Evolutionary conservation across 2,797 vertebrate genomes (phyloP).

Genomic region (Lepidocolaptes lacrymiger): DNA sequence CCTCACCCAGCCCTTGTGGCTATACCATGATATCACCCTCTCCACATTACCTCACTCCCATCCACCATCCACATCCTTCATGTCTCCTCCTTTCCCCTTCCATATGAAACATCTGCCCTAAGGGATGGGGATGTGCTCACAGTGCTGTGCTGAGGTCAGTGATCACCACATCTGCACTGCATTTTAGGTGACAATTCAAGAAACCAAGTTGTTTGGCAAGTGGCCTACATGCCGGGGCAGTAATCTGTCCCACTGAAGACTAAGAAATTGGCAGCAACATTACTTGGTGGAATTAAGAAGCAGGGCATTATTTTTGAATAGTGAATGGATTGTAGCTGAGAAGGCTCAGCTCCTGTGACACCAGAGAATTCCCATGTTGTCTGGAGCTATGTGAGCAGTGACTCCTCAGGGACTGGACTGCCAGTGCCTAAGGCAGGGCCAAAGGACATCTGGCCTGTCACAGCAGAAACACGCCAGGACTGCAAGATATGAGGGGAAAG

Average conservation of each 20-base stretch:
- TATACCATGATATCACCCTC: slow-evolving; percentile 46
- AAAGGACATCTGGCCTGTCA: neutral
- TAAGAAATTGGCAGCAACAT: neutral
- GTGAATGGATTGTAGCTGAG: neutral
- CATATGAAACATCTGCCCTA: neutral
- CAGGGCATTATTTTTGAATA: neutral
- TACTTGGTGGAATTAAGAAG: neutral
- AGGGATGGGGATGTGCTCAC: neutral
- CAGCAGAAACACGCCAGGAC: neutral
- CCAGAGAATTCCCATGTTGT: fast-evolving
- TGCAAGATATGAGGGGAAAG: neutral
- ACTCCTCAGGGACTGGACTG: neutral
- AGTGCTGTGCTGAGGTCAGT: neutral
- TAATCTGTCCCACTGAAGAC: neutral
- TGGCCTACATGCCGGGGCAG: neutral
- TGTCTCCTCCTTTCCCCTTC: neutral
- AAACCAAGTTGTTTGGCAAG: neutral
- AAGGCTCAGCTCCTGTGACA: neutral
- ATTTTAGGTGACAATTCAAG: neutral
- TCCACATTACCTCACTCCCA: slow-evolving; percentile 39
- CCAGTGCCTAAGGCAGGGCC: neutral
- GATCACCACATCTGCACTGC: neutral
- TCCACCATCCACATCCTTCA: neutral
- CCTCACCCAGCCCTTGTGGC: neutral
- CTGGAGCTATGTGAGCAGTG: neutral